phyloP scores from a whole-genome alignment of 2,113 vertebrate species.

The Gadus macrocephalus region DNA sequence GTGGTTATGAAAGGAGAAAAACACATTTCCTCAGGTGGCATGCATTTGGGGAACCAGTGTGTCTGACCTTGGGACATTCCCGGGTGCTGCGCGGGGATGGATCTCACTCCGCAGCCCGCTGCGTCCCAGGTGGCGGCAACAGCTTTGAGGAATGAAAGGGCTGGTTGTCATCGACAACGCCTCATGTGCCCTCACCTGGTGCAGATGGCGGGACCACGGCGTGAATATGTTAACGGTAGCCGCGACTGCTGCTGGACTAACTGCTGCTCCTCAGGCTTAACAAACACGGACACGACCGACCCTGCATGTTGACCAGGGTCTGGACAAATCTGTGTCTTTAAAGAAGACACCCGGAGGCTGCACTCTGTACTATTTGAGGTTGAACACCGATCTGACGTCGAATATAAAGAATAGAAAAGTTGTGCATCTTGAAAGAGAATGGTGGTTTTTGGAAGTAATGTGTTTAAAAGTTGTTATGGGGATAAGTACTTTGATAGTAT shows the following conservation, averaged over 20 bases:
- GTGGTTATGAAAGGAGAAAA: not conserved
- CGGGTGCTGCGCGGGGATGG: not conserved
- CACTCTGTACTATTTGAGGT: no score
- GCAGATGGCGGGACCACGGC: conserved; percentile 61
- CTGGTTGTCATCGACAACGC: conserved; percentile 35
- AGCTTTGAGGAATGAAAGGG: conserved; percentile 59
- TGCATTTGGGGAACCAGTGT: conserved; percentile 15
- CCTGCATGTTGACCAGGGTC: no score
- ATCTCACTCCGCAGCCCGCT: conserved; percentile 1
- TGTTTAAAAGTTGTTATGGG: no score
- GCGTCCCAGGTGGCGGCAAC: conserved; percentile 51
- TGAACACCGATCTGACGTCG: not conserved
- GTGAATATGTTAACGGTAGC: conserved; percentile 40
- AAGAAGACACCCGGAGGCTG: not conserved
- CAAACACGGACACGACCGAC: conserved; percentile 35
- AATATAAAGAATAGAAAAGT: no score
- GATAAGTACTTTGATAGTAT: no score
- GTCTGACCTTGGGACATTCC: conserved; percentile 42
- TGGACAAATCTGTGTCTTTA: not conserved
- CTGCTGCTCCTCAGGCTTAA: conserved; percentile 10
- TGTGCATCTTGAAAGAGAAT: not conserved
- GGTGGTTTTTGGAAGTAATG: not conserved
- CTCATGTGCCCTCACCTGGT: conserved; percentile 46
- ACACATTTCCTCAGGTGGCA: conserved; percentile 13
- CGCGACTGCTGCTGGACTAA: conserved; percentile 29